A percentile compares a stretch with the other conserved stretches of the same genome.
Evolutionary conservation across 1,140 invertebrate species (phyloP).

Genomic region (Caligus rogercresseyi): DNA sequence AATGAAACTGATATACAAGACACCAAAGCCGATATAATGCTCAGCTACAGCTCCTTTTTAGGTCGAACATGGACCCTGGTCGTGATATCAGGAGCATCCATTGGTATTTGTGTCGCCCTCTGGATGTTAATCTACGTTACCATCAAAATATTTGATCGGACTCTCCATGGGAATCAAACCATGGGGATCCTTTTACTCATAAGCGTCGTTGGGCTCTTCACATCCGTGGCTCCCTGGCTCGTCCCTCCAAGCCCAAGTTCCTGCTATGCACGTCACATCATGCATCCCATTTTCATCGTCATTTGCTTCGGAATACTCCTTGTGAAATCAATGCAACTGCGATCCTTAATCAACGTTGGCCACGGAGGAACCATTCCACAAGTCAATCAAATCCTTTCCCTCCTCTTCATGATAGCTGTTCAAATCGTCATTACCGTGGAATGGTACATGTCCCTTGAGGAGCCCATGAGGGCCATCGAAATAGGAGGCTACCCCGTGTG

Average conservation of each 20-base stretch:
- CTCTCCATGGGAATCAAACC: slow-evolving; percentile 15
- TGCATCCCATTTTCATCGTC: slow-evolving; percentile 26
- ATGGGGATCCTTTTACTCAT: slow-evolving; percentile 15
- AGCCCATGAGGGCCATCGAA: slow-evolving; percentile 18
- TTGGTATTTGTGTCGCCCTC: slow-evolving; percentile 14
- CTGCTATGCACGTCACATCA: slow-evolving; percentile 20
- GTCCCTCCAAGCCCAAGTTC: not conserved
- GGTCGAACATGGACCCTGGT: slow-evolving; percentile 1
- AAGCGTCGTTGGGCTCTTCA: slow-evolving; percentile 2
- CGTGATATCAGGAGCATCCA: not conserved
- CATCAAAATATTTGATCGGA: slow-evolving; percentile 17
- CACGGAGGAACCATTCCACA: slow-evolving; percentile 26
- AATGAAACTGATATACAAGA: not conserved
- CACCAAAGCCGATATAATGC: not conserved
- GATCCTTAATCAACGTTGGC: slow-evolving; percentile 28
- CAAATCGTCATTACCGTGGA: slow-evolving; percentile 30
- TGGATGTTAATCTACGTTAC: slow-evolving; percentile 19
- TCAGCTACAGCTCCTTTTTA: slow-evolving; percentile 1
- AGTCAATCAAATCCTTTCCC: slow-evolving; percentile 29
- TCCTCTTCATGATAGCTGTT: slow-evolving; percentile 29
- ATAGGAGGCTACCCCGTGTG: not conserved
- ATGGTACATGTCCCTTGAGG: slow-evolving; percentile 24
- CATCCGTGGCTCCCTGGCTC: slow-evolving; percentile 7
- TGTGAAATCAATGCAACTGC: slow-evolving; percentile 29
- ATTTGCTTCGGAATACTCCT: slow-evolving; percentile 29